phyloP scores from a whole-genome alignment of 1,140 invertebrate species.

The Penaeus japonicus region DNA sequence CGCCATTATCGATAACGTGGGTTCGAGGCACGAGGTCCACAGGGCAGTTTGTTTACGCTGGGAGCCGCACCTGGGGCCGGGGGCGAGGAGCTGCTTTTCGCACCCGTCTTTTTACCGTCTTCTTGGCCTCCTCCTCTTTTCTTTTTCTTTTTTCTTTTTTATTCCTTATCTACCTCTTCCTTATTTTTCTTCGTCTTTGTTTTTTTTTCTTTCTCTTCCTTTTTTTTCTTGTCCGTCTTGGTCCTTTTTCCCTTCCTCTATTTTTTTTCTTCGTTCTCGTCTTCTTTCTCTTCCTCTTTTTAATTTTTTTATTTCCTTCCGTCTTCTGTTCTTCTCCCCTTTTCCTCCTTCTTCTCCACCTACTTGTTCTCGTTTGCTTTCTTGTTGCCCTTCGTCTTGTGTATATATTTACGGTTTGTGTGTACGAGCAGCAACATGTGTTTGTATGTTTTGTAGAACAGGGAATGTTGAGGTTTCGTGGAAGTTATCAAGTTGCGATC shows the following conservation, averaged over 20 bases:
- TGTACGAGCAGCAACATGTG: too few relatives aligned
- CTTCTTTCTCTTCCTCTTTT: neutral
- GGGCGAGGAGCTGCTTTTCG: too few relatives aligned
- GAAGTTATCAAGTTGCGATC: too few relatives aligned
- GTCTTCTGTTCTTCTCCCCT: neutral
- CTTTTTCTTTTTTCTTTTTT: neutral
- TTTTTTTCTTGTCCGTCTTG: too few relatives aligned
- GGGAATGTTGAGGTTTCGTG: too few relatives aligned
- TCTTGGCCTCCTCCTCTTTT: neutral
- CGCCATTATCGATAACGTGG: too few relatives aligned
- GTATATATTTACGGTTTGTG: too few relatives aligned
- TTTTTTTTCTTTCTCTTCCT: neutral
- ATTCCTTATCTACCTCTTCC: neutral
- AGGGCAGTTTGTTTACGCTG: too few relatives aligned
- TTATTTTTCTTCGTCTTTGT: neutral
- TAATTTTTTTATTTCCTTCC: neutral
- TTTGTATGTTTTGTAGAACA: too few relatives aligned
- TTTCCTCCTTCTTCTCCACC: neutral
- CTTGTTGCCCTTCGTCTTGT: neutral
- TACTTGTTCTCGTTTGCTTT: neutral
- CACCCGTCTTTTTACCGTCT: neutral
- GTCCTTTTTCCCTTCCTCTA: too few relatives aligned
- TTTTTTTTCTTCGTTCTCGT: neutral
- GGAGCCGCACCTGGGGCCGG: too few relatives aligned
- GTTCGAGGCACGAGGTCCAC: too few relatives aligned